phyloP scores from a whole-genome alignment of 2,113 vertebrate species.

The Serilophus lunatus region DNA sequence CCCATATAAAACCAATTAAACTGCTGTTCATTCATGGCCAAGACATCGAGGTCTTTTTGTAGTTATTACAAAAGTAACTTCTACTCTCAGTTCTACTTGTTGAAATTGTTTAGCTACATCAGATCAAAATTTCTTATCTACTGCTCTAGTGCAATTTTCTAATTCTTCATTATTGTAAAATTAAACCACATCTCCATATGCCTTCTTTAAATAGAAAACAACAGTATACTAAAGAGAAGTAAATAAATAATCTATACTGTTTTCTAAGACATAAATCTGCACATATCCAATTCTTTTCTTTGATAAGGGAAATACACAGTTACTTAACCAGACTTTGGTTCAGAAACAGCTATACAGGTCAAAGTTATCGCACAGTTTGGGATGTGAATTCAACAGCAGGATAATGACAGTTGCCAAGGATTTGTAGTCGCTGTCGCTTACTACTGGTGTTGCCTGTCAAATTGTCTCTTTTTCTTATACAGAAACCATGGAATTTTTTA shows the following conservation, averaged over 20 bases:
- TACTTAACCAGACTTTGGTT: conserved; percentile 32
- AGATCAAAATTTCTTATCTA: not conserved
- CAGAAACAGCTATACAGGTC: conserved; percentile 52
- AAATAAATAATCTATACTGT: not conserved
- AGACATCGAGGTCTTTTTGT: not conserved
- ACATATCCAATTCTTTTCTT: conserved; percentile 28
- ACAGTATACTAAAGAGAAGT: not conserved
- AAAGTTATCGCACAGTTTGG: conserved; percentile 66
- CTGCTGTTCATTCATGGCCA: not conserved
- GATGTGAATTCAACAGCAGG: conserved; percentile 74
- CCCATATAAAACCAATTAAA: not conserved
- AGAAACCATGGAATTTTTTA: conserved; percentile 76
- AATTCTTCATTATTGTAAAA: not conserved
- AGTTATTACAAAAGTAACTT: not conserved
- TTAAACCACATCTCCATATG: not conserved
- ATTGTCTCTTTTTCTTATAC: conserved; percentile 64
- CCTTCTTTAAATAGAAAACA: not conserved
- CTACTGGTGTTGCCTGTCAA: conserved; percentile 77
- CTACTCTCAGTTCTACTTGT: not conserved
- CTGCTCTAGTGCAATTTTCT: not conserved
- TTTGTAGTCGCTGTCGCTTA: conserved; percentile 68
- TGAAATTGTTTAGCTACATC: not conserved
- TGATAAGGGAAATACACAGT: conserved; percentile 43
- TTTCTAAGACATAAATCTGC: conserved; percentile 40
- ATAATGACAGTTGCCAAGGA: conserved; percentile 81